Conservation (phyloP, 2,113 vertebrate genomes). For the Brachyistius frenatus region DNA sequence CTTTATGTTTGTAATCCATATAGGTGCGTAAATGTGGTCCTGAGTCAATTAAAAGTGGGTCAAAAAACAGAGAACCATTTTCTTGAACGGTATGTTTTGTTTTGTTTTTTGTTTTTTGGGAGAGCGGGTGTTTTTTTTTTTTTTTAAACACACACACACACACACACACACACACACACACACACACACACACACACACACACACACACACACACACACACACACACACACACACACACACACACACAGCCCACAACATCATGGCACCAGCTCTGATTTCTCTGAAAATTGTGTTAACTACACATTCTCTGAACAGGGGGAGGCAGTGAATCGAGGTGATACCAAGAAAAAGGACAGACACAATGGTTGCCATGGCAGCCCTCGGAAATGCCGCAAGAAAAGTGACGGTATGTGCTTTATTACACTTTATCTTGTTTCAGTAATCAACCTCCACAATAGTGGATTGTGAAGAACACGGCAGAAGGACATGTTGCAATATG, state of each 20-base stretch:
- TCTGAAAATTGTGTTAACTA: not conserved
- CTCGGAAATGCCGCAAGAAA: not conserved
- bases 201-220: too few relatives aligned
- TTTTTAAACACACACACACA: too few relatives aligned
- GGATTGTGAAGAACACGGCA: not conserved
- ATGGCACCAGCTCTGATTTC: not conserved
- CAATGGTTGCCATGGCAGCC: slow-evolving; percentile 27
- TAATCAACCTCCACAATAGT: too few relatives aligned
- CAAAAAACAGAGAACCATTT: too few relatives aligned
- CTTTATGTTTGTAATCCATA: not conserved
- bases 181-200: too few relatives aligned
- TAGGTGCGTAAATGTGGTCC: not conserved
- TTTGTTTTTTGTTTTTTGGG: too few relatives aligned
- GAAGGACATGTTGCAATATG: not conserved
- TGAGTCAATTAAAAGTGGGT: not conserved
- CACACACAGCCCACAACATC: too few relatives aligned
- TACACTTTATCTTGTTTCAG: not conserved
- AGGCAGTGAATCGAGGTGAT: not conserved
- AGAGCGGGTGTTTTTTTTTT: too few relatives aligned
- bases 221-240: too few relatives aligned
- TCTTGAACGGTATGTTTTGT: too few relatives aligned
- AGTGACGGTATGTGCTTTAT: not conserved
- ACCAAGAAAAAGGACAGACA: not conserved
- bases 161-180: too few relatives aligned
- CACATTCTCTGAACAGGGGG: not conserved